Evolutionary conservation across 2,113 vertebrate species (phyloP).

Genomic region (Grantiella picta): DNA sequence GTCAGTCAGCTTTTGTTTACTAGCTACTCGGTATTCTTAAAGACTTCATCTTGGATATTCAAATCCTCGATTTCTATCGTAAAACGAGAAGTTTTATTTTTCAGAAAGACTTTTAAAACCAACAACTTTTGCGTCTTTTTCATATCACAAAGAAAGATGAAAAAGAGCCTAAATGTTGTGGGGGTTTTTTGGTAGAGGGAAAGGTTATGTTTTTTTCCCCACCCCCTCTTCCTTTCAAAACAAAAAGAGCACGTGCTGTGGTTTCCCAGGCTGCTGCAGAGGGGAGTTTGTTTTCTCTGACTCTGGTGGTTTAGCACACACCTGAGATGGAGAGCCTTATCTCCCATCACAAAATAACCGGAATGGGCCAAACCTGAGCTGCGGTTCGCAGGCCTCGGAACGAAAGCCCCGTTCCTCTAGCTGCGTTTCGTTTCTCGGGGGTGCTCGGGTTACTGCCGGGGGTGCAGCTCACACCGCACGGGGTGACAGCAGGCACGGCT

Average conservation of each 20-base stretch:
- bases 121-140: not conserved
- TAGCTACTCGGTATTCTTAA: not conserved
- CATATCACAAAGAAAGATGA: not conserved
- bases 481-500: rapidly evolving
- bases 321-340: not conserved
- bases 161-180: not conserved
- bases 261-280: not conserved
- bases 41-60: not conserved
- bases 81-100: not conserved
- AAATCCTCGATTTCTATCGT: rapidly evolving
- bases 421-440: rapidly evolving
- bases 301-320: too few species aligned
- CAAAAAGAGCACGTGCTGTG: not conserved
- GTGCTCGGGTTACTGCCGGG: rapidly evolving
- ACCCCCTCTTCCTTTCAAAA: not conserved
- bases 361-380: not conserved
- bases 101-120: not conserved
- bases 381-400: not conserved
- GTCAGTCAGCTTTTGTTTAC: not conserved
- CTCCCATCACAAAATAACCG: not conserved
- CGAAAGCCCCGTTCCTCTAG: rapidly evolving
- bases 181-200: not conserved
- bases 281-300: not conserved
- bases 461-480: rapidly evolving
- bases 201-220: not conserved